phyloP scores from a whole-genome alignment of 1,140 invertebrate genomes.

The Hylaeus anthracinus region DNA sequence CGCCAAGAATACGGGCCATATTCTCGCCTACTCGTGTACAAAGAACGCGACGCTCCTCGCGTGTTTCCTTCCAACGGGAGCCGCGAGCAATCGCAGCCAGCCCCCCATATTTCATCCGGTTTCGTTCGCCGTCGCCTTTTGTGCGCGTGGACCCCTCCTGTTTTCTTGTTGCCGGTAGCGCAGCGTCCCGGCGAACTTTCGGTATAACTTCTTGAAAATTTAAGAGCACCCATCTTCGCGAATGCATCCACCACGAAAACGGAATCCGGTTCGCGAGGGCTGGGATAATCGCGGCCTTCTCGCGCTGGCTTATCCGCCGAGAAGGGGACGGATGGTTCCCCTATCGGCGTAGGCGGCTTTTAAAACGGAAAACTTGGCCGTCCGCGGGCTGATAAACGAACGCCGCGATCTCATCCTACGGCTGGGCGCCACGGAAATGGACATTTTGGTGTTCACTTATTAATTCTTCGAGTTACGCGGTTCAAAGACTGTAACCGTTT shows the following conservation, averaged over 20 bases:
- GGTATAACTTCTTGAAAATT: slow-evolving; percentile 57
- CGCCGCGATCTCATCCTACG: no score
- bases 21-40: slow-evolving; percentile 13
- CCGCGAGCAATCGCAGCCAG: slow-evolving; percentile 45
- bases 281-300: no score
- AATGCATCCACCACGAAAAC: slow-evolving; percentile 26
- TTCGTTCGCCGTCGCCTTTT: slow-evolving; percentile 36
- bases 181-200: slow-evolving; percentile 35
- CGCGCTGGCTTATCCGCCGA: no score
- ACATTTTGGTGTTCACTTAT: no score
- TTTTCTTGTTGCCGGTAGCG: background rate
- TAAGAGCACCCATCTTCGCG: slow-evolving; percentile 34
- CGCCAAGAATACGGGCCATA: slow-evolving; percentile 61
- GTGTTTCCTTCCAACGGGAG: slow-evolving; percentile 21
- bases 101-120: slow-evolving; percentile 52
- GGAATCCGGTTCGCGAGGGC: slow-evolving; percentile 24
- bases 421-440: no score
- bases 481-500: no score
- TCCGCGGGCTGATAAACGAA: no score
- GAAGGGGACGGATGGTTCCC: no score
- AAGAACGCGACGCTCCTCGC: slow-evolving; percentile 10
- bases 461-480: no score
- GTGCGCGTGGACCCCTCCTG: background rate
- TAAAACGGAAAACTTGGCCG: no score
- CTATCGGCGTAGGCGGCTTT: no score